phyloP scores from a whole-genome alignment of 1,140 invertebrate genomes.

The Kradibia gibbosae region DNA sequence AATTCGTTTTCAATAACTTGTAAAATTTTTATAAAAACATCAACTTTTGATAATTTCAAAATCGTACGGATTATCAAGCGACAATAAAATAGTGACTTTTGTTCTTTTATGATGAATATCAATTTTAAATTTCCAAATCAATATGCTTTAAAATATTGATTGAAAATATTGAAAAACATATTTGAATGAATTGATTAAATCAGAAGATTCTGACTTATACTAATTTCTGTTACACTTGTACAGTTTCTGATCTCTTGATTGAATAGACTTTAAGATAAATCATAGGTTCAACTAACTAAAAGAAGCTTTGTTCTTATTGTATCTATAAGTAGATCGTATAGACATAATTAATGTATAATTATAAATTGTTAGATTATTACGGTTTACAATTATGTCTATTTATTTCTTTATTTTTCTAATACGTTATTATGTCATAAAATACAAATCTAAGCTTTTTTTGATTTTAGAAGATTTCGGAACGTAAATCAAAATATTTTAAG shows the following conservation, averaged over 20 bases:
- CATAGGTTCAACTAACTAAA: background rate
- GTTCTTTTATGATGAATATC: constrained; percentile 39
- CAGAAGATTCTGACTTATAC: constrained; percentile 42
- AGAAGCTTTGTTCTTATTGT: background rate
- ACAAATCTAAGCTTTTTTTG: too few species aligned
- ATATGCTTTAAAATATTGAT: too few species aligned
- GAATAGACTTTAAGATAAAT: constrained; percentile 21
- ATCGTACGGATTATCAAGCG: constrained; percentile 12
- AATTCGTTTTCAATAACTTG: too few species aligned
- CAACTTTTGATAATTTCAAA: too few species aligned
- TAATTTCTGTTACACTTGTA: background rate
- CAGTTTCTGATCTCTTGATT: background rate
- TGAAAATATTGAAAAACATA: constrained; percentile 28
- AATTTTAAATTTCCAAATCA: constrained; percentile 27
- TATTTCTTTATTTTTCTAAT: too few species aligned
- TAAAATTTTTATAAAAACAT: too few species aligned
- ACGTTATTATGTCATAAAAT: too few species aligned
- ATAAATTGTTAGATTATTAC: too few species aligned
- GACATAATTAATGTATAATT: too few species aligned
- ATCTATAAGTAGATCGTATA: background rate
- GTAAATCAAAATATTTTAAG: too few species aligned
- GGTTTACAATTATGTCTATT: too few species aligned
- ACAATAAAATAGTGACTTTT: constrained; percentile 6
- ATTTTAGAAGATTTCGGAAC: too few species aligned
- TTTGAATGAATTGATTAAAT: constrained; percentile 42